These are phyloP conservation scores for Cephus spinipes DNA, from an alignment of 2,888 invertebrate species.

Conservation along the genomic window DNA sequence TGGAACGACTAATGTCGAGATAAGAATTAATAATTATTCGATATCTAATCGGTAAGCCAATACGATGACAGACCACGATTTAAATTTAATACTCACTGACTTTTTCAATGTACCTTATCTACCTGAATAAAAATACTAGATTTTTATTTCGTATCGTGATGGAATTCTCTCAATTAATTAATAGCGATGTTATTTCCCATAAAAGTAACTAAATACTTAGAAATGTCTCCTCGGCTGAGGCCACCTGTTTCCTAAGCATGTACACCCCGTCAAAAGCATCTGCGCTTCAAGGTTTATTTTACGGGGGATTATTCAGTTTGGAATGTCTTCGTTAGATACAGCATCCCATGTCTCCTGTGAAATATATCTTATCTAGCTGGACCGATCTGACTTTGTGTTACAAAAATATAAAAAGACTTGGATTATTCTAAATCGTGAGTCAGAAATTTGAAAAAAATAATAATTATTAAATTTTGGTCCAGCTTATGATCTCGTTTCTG, in stretches of 20 bases:
- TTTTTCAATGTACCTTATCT: too few species aligned
- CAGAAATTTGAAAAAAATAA: constrained; percentile 9
- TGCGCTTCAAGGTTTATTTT: constrained; percentile 12
- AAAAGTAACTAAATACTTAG: neutral
- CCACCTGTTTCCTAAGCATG: neutral
- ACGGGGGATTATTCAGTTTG: constrained; percentile 19
- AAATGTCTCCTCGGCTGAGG: neutral
- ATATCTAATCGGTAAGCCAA: neutral
- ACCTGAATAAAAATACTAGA: neutral
- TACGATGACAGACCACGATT: neutral
- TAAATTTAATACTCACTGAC: neutral
- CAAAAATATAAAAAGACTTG: constrained; percentile 10
- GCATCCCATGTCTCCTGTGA: neutral
- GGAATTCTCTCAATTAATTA: neutral
- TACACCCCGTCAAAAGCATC: neutral
- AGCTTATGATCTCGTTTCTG: constrained; percentile 1
- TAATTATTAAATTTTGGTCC: constrained; percentile 3
- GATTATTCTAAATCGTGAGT: neutral
- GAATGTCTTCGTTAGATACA: constrained; percentile 10
- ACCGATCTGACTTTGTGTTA: constrained; percentile 14
- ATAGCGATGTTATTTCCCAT: neutral
- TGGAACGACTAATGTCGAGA: neutral
- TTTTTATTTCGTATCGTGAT: neutral
- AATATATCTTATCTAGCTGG: constrained; percentile 11
- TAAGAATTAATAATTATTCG: neutral